Evolutionary conservation across 1,140 invertebrate genomes (phyloP).

Genomic region (Colletes gigas): DNA sequence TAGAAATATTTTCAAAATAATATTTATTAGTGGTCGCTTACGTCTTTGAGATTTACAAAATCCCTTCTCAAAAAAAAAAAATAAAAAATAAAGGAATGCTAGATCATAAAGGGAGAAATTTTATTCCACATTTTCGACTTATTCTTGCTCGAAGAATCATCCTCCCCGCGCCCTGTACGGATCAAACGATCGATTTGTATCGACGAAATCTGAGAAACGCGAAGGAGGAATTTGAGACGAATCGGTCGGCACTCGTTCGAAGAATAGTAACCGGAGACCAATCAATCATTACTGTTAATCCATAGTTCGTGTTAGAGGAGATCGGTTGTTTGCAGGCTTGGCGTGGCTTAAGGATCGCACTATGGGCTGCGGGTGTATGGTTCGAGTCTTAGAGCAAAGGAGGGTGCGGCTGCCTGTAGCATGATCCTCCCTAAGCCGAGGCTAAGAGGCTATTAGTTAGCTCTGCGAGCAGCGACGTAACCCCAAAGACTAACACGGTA

Average conservation of each 20-base stretch:
- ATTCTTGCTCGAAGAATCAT: too few relatives aligned
- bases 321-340: conserved; percentile 60
- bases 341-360: conserved; percentile 59
- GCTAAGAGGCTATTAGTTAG: conserved; percentile 78
- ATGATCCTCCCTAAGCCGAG: conserved; percentile 73
- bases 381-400: conserved; percentile 54
- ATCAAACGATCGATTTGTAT: not conserved
- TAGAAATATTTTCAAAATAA: too few relatives aligned
- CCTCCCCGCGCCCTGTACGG: too few relatives aligned
- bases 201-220: not conserved
- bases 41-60: too few relatives aligned
- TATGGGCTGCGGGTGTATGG: conserved; percentile 54
- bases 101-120: too few relatives aligned
- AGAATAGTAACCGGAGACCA: not conserved
- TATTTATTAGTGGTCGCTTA: too few relatives aligned
- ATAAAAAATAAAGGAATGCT: too few relatives aligned
- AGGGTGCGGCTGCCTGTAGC: conserved; percentile 66
- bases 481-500: conserved; percentile 72
- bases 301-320: conserved; percentile 27
- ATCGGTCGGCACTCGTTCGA: not conserved
- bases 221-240: not conserved
- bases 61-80: too few relatives aligned
- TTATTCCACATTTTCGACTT: too few relatives aligned
- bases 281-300: conserved; percentile 53
- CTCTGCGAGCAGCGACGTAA: conserved; percentile 71